A percentile compares a stretch with the other conserved stretches of the same genome.
phyloP scores from a whole-genome alignment of 2,888 invertebrate species.

The Tuta absoluta region DNA sequence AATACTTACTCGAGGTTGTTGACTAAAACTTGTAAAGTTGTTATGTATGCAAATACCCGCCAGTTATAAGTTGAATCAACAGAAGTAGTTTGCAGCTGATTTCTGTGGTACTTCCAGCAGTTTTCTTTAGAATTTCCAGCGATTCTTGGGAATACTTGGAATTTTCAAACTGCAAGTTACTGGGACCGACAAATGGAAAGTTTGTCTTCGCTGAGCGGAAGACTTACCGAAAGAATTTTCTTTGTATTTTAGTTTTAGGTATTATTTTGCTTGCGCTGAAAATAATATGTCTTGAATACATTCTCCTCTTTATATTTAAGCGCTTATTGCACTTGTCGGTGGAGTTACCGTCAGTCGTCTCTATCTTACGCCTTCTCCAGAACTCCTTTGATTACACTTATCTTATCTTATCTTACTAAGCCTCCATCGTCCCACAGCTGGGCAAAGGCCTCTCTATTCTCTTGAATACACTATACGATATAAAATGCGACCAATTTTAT shows the following conservation, averaged over 20 bases:
- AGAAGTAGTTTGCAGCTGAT: conserved; percentile 11
- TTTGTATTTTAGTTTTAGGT: neutral
- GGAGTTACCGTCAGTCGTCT: too few species aligned
- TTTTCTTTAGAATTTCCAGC: neutral
- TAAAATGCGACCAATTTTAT: too few species aligned
- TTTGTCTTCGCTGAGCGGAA: neutral
- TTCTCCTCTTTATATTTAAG: too few species aligned
- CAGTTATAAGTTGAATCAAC: conserved; percentile 14
- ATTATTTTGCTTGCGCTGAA: neutral
- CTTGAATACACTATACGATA: too few species aligned
- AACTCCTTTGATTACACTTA: too few species aligned
- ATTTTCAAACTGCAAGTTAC: neutral
- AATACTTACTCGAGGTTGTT: neutral
- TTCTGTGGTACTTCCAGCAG: conserved; percentile 11
- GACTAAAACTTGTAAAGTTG: conserved; percentile 9
- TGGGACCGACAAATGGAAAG: neutral
- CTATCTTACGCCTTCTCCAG: too few species aligned
- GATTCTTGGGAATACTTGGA: neutral
- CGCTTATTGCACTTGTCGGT: too few species aligned
- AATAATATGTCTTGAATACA: too few species aligned
- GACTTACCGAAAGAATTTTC: neutral
- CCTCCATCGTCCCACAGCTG: too few species aligned
- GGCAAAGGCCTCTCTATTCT: too few species aligned
- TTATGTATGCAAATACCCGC: conserved; percentile 13
- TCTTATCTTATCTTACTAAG: too few species aligned